Base-by-base conservation (phyloP, 92 coral and sea anemone species). In the Isaurus tuberculatus region DNA sequence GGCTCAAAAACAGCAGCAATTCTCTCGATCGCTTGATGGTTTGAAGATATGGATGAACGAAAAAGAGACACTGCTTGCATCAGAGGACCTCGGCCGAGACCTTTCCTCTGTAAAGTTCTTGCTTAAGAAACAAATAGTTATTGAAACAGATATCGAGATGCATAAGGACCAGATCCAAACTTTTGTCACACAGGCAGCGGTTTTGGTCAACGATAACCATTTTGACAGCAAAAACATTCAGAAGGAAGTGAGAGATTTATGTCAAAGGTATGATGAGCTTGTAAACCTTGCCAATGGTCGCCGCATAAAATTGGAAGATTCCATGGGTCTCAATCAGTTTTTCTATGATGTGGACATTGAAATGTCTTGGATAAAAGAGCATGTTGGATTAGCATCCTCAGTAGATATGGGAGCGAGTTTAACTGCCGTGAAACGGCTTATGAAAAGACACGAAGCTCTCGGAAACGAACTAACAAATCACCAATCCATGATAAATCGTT, bases 291-390 rank as follows among this genome's bases (percentile, higher is more conserved):
- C 94, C 17, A 65, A 83, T 17, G 84, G 68, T 63, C 93, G 98
- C 58, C 95, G 88, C 49, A 81, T 92, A 8, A 94, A 93, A 53
- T 88, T 95, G 44, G 98, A 95, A 58, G 98, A 95, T 72, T 93
- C 98, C 4, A 86, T 95, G 26, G 94, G 89, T 30, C 92, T 95
- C 42, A 90, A 94, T 80, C 98, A 93, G 90, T 94, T 95, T 84
- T 88, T 91, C 58, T 91, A 92, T 70, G 98, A 93, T 73, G 86
- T 93, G 36, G 98, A 95, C 68, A 88, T 93, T 86, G 98, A 95
- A 80, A 89, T 91, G 89, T 83, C 98, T 74, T 93, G 95, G 91
- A 89, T 95, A n/a, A 93, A 93, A 90, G 98, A 95, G 34, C 98
- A 93, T 74, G 68, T 90, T 79, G 80, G 91, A 31, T 78, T 89